A percentile compares a stretch with the other conserved stretches of the same genome.
phyloP scores from a whole-genome alignment of 2,113 vertebrate species.

The Sprattus sprattus region DNA sequence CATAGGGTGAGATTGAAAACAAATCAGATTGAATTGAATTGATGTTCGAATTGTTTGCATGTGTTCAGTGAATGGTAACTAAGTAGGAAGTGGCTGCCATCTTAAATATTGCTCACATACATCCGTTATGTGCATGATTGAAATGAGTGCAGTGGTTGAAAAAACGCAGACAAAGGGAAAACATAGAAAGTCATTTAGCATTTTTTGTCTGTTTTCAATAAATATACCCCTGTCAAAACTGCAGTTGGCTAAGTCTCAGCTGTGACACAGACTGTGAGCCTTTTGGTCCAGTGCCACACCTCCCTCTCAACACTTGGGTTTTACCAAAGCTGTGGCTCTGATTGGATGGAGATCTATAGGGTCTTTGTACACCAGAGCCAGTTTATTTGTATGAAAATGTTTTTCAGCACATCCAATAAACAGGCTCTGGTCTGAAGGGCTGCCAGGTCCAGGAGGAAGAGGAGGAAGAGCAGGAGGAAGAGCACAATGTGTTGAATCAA shows the following conservation, averaged over 20 bases:
- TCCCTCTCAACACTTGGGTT: neutral
- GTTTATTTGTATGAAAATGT: neutral
- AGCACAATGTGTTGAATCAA: constrained; percentile 26
- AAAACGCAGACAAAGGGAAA: neutral
- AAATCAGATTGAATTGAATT: neutral
- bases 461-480: neutral
- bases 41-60: neutral
- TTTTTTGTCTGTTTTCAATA: neutral
- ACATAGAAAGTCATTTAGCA: neutral
- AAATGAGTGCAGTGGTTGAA: neutral
- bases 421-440: neutral
- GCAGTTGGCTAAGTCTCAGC: neutral
- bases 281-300: neutral
- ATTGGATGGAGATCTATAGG: neutral
- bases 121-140: neutral
- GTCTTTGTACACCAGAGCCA: neutral
- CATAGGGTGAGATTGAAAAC: neutral
- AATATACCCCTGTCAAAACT: neutral
- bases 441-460: neutral
- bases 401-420: neutral
- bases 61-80: neutral
- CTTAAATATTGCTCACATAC: neutral
- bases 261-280: neutral
- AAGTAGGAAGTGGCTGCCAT: neutral
- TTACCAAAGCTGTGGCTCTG: neutral